phyloP scores from a whole-genome alignment of 2,113 vertebrate genomes.

The Lampris megalopsis region DNA sequence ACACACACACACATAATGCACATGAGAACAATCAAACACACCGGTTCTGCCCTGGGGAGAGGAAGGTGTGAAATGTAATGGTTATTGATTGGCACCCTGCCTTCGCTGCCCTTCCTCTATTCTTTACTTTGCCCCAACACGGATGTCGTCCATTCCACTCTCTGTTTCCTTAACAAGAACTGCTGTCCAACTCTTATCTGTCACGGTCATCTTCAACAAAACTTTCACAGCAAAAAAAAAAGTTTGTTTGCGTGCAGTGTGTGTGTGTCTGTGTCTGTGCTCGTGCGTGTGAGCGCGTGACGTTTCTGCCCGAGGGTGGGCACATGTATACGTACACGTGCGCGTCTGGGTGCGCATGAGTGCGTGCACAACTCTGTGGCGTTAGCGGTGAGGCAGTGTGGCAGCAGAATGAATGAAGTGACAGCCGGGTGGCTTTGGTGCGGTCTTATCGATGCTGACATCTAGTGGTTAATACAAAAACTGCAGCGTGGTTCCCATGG shows the following conservation, averaged over 20 bases:
- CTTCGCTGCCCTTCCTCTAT: neutral
- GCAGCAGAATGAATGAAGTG: neutral
- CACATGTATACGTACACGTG: neutral
- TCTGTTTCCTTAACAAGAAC: constrained; percentile 7
- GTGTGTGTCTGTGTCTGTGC: neutral
- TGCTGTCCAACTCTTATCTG: constrained; percentile 23
- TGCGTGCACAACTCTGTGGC: neutral
- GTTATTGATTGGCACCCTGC: constrained; percentile 44
- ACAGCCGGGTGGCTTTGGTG: too few relatives aligned
- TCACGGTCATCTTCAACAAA: neutral
- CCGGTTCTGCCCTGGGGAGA: neutral
- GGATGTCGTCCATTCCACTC: neutral
- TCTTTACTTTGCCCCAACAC: constrained; percentile 10
- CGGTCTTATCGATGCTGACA: constrained; percentile 41
- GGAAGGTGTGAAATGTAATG: constrained; percentile 21
- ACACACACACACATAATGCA: neutral
- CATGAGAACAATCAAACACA: constrained; percentile 18
- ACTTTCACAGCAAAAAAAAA: neutral
- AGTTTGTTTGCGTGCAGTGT: neutral
- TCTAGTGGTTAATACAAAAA: constrained; percentile 51
- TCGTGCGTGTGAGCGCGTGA: neutral
- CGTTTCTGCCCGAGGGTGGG: too few relatives aligned
- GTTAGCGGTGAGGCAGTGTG: neutral
- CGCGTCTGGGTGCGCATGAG: neutral
- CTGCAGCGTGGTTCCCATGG: constrained; percentile 9